These are phyloP conservation scores for Crotalus tigris DNA, from an alignment of 2,113 vertebrate genomes.

Conservation along the genomic window DNA sequence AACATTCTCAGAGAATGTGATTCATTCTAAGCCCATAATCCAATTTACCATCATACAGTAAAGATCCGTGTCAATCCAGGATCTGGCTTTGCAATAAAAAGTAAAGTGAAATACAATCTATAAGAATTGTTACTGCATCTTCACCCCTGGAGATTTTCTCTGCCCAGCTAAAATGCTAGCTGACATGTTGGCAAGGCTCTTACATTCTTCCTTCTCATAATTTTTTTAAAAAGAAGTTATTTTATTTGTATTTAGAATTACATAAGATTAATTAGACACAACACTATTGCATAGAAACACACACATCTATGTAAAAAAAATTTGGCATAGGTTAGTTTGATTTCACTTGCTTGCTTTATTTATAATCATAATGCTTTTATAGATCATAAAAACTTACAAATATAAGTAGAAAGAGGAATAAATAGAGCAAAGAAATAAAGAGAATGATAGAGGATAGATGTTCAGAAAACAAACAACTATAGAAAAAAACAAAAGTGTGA, in stretches of 20 bases:
- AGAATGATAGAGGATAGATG: too few relatives aligned
- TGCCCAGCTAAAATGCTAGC: slow-evolving; percentile 57
- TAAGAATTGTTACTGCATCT: slow-evolving; percentile 64
- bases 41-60: slow-evolving; percentile 39
- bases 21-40: slow-evolving; percentile 47
- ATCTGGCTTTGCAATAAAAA: slow-evolving; percentile 60
- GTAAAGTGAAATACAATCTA: slow-evolving; percentile 60
- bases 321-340: neutral
- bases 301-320: neutral
- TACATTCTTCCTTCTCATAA: slow-evolving; percentile 20
- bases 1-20: slow-evolving; percentile 39
- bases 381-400: too few relatives aligned
- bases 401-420: too few relatives aligned
- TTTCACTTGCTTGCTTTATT: neutral
- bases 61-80: slow-evolving; percentile 52
- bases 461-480: too few relatives aligned
- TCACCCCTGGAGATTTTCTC: slow-evolving; percentile 46
- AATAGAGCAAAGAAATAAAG: too few relatives aligned
- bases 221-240: slow-evolving; percentile 36
- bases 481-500: too few relatives aligned
- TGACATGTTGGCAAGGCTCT: slow-evolving; percentile 57
- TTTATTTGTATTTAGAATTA: slow-evolving; percentile 47
- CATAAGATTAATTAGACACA: neutral
- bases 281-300: neutral
- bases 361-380: too few relatives aligned